Percentiles rank a stretch among this genome's conserved stretches.
These are phyloP conservation scores for Calypte anna DNA, from an alignment of 2,113 vertebrate species.

Conservation along the genomic window DNA sequence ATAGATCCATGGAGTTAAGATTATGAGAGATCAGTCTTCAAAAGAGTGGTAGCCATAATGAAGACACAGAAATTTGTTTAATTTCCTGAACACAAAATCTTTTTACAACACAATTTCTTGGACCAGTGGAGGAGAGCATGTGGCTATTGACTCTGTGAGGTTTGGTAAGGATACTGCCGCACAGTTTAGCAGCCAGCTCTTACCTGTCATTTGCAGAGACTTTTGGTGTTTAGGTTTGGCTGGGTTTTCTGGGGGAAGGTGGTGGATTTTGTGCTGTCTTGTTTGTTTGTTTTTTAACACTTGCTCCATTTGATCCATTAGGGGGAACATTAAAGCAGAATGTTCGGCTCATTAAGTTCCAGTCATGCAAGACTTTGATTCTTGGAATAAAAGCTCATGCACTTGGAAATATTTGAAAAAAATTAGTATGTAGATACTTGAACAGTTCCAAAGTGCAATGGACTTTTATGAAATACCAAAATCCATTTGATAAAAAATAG, in stretches of 20 bases:
- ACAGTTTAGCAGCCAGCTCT: background rate
- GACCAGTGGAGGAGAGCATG: background rate
- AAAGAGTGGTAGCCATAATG: background rate
- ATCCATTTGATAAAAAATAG: constrained; percentile 8
- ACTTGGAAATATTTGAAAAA: background rate
- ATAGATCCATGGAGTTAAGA: background rate
- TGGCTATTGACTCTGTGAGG: background rate
- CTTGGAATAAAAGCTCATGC: background rate
- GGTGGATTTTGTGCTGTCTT: background rate
- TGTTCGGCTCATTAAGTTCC: background rate
- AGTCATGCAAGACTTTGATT: constrained; percentile 2
- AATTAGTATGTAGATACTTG: background rate
- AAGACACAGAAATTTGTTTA: background rate
- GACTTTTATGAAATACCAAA: constrained; percentile 1
- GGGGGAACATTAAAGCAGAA: background rate
- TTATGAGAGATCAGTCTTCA: background rate
- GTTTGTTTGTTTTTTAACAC: background rate
- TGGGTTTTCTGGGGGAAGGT: background rate
- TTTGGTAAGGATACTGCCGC: background rate
- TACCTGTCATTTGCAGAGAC: background rate
- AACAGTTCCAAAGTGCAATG: background rate
- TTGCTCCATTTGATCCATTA: background rate
- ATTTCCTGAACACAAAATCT: background rate
- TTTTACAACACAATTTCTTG: background rate
- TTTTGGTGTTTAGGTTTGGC: background rate